These are phyloP conservation scores for Chromobotia macracanthus DNA, from an alignment of 2,797 vertebrate species.

Conservation along the genomic window DNA sequence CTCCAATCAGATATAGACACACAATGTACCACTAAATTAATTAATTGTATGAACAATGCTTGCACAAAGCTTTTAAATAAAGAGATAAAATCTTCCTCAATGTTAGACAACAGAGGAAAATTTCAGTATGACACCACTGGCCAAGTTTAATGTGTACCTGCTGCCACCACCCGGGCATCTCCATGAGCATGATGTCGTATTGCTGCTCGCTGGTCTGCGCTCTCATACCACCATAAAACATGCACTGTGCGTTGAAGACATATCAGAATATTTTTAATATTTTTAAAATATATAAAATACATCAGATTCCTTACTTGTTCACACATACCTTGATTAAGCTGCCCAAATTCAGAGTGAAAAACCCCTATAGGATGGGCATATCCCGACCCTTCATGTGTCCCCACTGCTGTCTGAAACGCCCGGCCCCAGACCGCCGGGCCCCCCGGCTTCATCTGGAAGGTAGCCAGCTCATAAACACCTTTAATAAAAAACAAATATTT, in stretches of 20 bases:
- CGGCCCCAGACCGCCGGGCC: conserved; percentile 88
- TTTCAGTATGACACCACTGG: neutral
- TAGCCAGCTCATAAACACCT: conserved; percentile 89
- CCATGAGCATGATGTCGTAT: conserved; percentile 82
- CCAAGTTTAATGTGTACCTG: conserved; percentile 77
- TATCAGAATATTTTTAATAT: neutral
- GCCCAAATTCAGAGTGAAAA: conserved; percentile 88
- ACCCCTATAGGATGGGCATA: conserved; percentile 83
- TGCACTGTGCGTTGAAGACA: conserved; percentile 75
- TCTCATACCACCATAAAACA: conserved; percentile 88
- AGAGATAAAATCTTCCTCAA: no score
- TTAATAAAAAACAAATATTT: conserved; percentile 15
- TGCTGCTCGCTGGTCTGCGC: conserved; percentile 80
- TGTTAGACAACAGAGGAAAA: neutral
- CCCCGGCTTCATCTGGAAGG: conserved; percentile 90
- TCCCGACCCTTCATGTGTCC: conserved; percentile 78
- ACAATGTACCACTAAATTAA: no score
- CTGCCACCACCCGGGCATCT: conserved; percentile 87
- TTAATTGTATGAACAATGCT: no score
- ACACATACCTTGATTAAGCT: conserved; percentile 83
- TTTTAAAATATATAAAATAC: neutral
- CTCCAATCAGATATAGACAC: no score
- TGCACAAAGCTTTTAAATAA: no score
- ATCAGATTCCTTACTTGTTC: neutral
- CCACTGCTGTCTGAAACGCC: conserved; percentile 78